Percentiles rank a stretch among this genome's conserved stretches.
Conservation (phyloP, 2,888 invertebrate genomes). For the Cenopis cana region DNA sequence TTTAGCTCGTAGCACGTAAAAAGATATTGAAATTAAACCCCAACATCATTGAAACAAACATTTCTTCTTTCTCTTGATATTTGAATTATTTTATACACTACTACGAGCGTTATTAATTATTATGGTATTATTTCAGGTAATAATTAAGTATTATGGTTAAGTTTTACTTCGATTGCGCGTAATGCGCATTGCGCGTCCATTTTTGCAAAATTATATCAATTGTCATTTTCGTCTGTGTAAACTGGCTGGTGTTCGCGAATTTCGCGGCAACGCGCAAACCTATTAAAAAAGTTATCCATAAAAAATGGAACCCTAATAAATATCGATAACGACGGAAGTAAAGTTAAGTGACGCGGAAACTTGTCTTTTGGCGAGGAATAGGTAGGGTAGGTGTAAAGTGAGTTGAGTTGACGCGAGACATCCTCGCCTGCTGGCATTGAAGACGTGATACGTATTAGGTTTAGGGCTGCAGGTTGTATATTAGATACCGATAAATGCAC, state of each 20-base stretch:
- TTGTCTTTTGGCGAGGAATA: slow-evolving; percentile 73
- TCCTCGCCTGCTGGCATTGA: slow-evolving; percentile 54
- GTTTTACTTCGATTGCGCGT: too few relatives aligned
- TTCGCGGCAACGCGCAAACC: background rate
- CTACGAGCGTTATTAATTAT: too few relatives aligned
- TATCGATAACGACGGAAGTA: slow-evolving; percentile 82
- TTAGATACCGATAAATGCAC: background rate
- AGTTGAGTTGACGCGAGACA: slow-evolving; percentile 69
- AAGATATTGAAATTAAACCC: too few relatives aligned
- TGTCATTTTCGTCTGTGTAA: background rate
- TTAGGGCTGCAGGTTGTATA: slow-evolving; percentile 4
- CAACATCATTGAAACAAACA: too few relatives aligned
- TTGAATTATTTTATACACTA: too few relatives aligned
- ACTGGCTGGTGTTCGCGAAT: background rate
- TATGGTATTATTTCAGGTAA: too few relatives aligned
- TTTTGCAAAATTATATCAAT: background rate
- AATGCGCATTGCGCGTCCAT: background rate
- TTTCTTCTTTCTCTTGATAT: too few relatives aligned
- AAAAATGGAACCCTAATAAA: slow-evolving; percentile 50
- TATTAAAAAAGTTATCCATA: background rate
- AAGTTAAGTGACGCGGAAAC: slow-evolving; percentile 79
- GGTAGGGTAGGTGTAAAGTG: slow-evolving; percentile 71
- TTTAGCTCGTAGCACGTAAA: too few relatives aligned
- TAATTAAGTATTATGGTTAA: too few relatives aligned
- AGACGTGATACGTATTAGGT: slow-evolving; percentile 31